phyloP scores from a whole-genome alignment of 2,797 vertebrate genomes.

The Threskiornis aethiopicus region DNA sequence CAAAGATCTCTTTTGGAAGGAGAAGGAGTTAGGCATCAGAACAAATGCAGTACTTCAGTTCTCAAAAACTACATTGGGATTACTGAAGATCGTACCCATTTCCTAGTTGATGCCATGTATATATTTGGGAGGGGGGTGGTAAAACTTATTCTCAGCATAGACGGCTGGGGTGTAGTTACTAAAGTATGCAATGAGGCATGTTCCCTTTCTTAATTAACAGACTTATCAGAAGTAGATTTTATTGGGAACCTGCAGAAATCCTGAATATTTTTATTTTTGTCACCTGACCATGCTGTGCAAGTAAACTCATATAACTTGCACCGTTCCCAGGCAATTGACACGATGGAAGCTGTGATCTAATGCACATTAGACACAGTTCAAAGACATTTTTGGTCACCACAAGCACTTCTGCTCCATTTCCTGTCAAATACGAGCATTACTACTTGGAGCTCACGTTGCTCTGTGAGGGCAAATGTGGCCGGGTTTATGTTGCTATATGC shows the following conservation, averaged over 20 bases:
- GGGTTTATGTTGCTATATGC: neutral
- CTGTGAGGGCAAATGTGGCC: neutral
- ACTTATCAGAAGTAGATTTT: neutral
- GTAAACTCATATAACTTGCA: neutral
- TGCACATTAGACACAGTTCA: neutral
- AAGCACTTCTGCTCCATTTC: slow-evolving; percentile 3
- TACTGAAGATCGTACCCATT: neutral
- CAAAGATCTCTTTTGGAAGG: neutral
- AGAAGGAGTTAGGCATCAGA: neutral
- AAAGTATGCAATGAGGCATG: neutral
- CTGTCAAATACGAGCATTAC: neutral
- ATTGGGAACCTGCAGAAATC: neutral
- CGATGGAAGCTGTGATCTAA: neutral
- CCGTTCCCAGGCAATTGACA: neutral
- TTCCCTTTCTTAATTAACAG: neutral
- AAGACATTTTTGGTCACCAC: neutral
- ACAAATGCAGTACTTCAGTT: neutral
- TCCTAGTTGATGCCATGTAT: neutral
- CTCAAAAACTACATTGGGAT: neutral
- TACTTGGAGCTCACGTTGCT: neutral
- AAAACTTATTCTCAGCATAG: neutral
- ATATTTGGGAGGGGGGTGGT: neutral
- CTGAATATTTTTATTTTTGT: neutral
- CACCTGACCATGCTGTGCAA: neutral
- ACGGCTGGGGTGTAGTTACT: neutral